Conservation (phyloP, 1,140 invertebrate genomes). For the Daktulosphaira vitifoliae region DNA sequence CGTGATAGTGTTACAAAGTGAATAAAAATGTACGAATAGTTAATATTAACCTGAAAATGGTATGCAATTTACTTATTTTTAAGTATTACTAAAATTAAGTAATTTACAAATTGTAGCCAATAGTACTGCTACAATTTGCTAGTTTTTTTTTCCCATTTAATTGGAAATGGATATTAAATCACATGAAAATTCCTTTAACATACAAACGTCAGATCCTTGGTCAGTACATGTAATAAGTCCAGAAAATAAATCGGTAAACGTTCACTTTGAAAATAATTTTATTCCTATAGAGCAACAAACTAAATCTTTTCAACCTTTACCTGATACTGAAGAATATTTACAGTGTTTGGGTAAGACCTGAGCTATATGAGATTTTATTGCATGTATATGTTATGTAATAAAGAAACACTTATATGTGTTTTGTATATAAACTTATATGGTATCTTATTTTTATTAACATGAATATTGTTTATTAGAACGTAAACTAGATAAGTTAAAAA, state of each 20-base stretch:
- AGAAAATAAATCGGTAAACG: background rate
- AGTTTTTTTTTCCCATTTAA: too few species aligned
- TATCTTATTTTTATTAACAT: conserved; percentile 12
- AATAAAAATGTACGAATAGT: too few species aligned
- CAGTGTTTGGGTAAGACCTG: background rate
- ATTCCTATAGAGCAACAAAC: background rate
- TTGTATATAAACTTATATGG: background rate
- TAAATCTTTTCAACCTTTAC: conserved; percentile 1
- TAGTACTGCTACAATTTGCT: too few species aligned
- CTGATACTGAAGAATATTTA: conserved; percentile 25
- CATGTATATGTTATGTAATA: background rate
- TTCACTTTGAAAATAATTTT: conserved; percentile 17
- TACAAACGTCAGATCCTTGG: conserved; percentile 1
- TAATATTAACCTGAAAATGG: too few species aligned
- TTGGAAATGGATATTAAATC: too few species aligned
- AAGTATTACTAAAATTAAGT: too few species aligned
- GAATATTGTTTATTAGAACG: conserved; percentile 8
- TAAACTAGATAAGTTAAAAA: conserved; percentile 29
- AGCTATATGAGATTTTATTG: background rate
- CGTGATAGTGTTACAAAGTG: too few species aligned
- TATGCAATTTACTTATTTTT: too few species aligned
- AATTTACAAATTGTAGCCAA: too few species aligned
- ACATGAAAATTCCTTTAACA: too few species aligned
- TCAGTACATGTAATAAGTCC: background rate
- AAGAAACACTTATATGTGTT: background rate